phyloP scores from a whole-genome alignment of 2,113 vertebrate species.

The Mirza zaza region DNA sequence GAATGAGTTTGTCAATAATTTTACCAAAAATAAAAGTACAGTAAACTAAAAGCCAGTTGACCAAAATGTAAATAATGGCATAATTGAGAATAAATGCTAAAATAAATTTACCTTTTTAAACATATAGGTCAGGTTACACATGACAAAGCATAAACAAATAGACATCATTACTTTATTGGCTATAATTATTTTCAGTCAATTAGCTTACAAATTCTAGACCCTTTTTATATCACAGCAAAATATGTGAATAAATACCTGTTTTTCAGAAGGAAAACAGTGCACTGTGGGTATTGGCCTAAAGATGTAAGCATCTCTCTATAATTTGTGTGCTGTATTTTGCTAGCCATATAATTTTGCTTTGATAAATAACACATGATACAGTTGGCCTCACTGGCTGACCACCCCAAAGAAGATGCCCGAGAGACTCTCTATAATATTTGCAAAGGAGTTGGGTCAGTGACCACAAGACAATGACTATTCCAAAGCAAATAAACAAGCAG shows the following conservation, averaged over 20 bases:
- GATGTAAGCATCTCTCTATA: constrained; percentile 77
- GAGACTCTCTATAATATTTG: constrained; percentile 62
- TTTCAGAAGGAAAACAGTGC: constrained; percentile 63
- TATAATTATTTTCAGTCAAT: constrained; percentile 79
- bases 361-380: constrained; percentile 83
- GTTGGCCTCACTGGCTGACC: constrained; percentile 63
- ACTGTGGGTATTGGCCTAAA: constrained; percentile 46
- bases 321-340: constrained; percentile 78
- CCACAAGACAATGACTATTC: constrained; percentile 63
- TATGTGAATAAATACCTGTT: constrained; percentile 80
- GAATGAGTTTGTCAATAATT: constrained; percentile 62
- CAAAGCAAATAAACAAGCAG: constrained; percentile 75
- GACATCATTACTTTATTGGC: constrained; percentile 72
- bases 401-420: constrained; percentile 46
- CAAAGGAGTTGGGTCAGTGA: constrained; percentile 79
- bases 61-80: constrained; percentile 77
- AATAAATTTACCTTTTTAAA: constrained; percentile 77
- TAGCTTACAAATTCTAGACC: constrained; percentile 75
- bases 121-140: constrained; percentile 74
- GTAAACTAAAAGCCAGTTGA: constrained; percentile 66
- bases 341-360: constrained; percentile 84
- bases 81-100: constrained; percentile 76
- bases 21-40: constrained; percentile 65
- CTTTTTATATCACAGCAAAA: constrained; percentile 52
- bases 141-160: constrained; percentile 75